phyloP scores from a whole-genome alignment of 2,888 invertebrate genomes.

The Andricus quercusramuli region DNA sequence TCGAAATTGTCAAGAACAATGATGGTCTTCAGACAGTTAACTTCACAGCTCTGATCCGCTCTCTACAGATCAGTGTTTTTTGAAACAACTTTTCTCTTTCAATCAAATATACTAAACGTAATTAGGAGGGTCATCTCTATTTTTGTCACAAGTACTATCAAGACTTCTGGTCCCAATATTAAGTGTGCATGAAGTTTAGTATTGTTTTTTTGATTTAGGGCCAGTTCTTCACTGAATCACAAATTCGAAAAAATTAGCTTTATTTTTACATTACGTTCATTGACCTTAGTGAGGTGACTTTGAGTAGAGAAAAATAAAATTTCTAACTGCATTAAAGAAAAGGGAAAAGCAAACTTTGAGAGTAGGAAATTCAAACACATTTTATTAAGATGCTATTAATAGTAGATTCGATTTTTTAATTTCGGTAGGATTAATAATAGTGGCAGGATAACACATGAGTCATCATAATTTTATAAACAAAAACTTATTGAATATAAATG shows the following conservation, averaged over 20 bases:
- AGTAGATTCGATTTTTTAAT: neutral
- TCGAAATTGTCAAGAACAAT: too few species aligned
- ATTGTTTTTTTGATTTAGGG: slow-evolving; percentile 11
- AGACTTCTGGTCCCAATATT: neutral
- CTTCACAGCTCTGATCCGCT: too few species aligned
- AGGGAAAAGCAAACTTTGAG: neutral
- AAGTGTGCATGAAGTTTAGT: slow-evolving; percentile 36
- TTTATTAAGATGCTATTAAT: neutral
- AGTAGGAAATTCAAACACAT: neutral
- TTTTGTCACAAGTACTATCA: neutral
- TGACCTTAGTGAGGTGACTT: neutral
- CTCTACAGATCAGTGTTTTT: too few species aligned
- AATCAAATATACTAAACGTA: too few species aligned
- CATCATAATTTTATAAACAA: slow-evolving; percentile 4
- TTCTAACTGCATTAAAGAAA: neutral
- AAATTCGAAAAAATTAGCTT: neutral
- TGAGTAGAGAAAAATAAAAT: neutral
- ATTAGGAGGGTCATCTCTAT: neutral
- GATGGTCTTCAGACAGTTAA: too few species aligned
- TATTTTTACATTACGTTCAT: neutral
- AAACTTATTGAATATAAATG: too few species aligned
- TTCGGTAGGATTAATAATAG: neutral
- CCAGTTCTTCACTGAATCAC: neutral
- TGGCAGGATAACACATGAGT: slow-evolving; percentile 3
- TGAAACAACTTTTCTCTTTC: too few species aligned